Percentiles rank a stretch among this genome's conserved stretches.
Evolutionary conservation across 2,113 vertebrate genomes (phyloP).

Genomic region (Varanus komodoensis): DNA sequence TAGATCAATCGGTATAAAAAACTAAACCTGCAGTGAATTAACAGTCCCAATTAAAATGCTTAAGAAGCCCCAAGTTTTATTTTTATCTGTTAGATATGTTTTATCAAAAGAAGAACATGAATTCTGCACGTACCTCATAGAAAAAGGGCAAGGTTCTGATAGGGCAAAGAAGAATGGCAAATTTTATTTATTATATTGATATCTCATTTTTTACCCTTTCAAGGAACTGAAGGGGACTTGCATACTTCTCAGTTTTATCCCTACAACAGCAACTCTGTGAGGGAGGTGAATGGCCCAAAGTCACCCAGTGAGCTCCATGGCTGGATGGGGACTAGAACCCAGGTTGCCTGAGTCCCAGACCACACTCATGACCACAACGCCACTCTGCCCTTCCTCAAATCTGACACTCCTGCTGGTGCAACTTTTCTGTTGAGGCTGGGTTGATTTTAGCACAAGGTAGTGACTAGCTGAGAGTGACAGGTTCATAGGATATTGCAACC

Average conservation of each 20-base stretch:
- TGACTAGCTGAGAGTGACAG: background rate
- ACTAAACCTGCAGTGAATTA: background rate
- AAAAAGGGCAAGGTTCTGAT: background rate
- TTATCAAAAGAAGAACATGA: slow-evolving; percentile 68
- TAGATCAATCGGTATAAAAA: background rate
- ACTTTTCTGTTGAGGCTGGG: background rate
- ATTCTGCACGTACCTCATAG: slow-evolving; percentile 55
- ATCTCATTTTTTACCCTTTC: too few species aligned
- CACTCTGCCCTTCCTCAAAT: background rate
- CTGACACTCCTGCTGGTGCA: background rate
- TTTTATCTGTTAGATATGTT: slow-evolving; percentile 75
- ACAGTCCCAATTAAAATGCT: background rate
- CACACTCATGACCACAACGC: too few species aligned
- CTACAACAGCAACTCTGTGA: too few species aligned
- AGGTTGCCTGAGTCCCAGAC: too few species aligned
- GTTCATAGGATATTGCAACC: too few species aligned
- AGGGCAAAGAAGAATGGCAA: background rate
- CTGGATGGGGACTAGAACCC: too few species aligned
- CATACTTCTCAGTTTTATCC: too few species aligned
- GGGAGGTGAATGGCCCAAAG: too few species aligned
- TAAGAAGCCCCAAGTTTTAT: slow-evolving; percentile 14
- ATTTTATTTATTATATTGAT: background rate
- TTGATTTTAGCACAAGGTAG: background rate
- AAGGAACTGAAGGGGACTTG: too few species aligned
- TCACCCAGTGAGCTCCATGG: too few species aligned